Base-by-base conservation (phyloP, 2,888 invertebrate genomes). In the Leptopterna dolabrata region DNA sequence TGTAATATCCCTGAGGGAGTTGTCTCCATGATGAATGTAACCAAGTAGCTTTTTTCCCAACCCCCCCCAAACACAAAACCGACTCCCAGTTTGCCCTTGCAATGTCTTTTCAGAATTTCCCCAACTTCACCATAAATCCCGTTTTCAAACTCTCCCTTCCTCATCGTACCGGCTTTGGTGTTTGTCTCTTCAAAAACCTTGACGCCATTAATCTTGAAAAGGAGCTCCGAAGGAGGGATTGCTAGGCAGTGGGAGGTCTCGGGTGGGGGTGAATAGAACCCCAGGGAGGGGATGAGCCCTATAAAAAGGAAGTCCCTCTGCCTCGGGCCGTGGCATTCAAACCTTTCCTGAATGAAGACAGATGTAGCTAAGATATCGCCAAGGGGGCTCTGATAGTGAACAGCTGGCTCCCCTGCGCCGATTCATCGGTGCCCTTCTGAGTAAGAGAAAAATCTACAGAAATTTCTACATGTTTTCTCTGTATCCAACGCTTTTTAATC, bases 171-270 rank as follows among this genome's bases (percentile, higher is more conserved):
- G 11, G 55, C 2, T 4, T 16, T 16, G 41, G 30, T 63, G 63
- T 55, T 55, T 24, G 63, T 9, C 63, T 63, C 63, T 63, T 63
- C 63, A 73, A 73, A 73, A 73, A 73, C 30, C 73, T 41, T 73
- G 27, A 73, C 30, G 73, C 73, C 73, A 73, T 73, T 73, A 73
- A 73, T 73, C 73, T 73, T 73, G 36, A 73, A 73, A 36, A 73
- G 7, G 36, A 41, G 36, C 36, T n/a, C 63, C 55, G n/a, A n/a
- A n/a, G n/a, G n/a, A n/a, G n/a, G n/a, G n/a, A n/a, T n/a, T n/a
- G n/a, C n/a, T n/a, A n/a, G n/a, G n/a, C n/a, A n/a, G n/a, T 36
- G 2, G 36, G 2, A 36, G 36, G 36, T 4, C 7, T 36, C 36
- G 36, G 36, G 7, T 36, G 36, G 36, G 36, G 36, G 36, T 4